Evolutionary conservation across 2,888 invertebrate species (phyloP).

Genomic region (Lithosia quadra): DNA sequence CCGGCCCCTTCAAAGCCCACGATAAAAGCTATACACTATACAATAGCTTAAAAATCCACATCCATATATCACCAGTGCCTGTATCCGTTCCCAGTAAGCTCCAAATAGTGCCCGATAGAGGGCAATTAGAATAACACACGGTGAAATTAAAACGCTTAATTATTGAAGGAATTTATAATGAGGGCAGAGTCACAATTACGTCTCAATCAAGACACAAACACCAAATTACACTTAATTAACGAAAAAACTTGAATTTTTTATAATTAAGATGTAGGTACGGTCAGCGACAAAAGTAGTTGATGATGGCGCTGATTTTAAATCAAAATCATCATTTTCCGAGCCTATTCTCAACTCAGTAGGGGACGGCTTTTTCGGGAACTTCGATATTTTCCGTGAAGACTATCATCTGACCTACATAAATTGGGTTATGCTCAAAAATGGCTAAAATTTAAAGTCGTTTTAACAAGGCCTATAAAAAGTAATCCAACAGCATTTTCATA

Average conservation of each 20-base stretch:
- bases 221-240: constrained; percentile 1
- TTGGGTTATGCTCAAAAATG: not conserved
- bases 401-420: too few relatives aligned
- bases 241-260: not conserved
- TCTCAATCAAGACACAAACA: not conserved
- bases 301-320: not conserved
- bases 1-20: too few relatives aligned
- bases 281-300: not conserved
- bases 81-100: not conserved
- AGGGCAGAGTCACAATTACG: not conserved
- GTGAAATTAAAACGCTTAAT: not conserved
- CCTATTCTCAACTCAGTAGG: too few relatives aligned
- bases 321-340: too few relatives aligned
- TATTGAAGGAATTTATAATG: not conserved
- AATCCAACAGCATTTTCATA: too few relatives aligned
- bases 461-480: too few relatives aligned
- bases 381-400: too few relatives aligned
- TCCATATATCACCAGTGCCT: not conserved
- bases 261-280: not conserved
- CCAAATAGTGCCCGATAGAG: not conserved
- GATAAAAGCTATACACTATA: too few relatives aligned
- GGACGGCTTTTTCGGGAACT: too few relatives aligned
- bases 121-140: not conserved
- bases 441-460: not conserved
- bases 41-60: too few relatives aligned